A percentile compares a stretch with the other conserved stretches of the same genome.
These are phyloP conservation scores for Zaprionus ghesquierei DNA, from an alignment of 1,140 invertebrate genomes.

Conservation along the genomic window DNA sequence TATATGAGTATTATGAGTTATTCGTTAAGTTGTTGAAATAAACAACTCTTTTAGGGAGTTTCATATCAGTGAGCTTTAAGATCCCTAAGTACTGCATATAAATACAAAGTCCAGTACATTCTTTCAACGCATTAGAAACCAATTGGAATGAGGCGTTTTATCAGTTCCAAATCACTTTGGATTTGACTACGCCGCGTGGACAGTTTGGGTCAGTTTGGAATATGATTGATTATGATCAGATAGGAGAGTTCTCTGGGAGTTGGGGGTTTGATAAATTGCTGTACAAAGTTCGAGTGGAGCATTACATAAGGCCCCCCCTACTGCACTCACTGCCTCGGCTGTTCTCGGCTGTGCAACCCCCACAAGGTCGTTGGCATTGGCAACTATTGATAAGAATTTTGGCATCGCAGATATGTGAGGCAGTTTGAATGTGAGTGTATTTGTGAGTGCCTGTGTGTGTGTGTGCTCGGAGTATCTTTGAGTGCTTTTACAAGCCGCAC, in stretches of 20 bases:
- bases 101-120: not conserved
- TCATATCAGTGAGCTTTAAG: no score
- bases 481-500: constrained; percentile 34
- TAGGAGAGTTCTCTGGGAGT: not conserved
- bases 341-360: not conserved
- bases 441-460: not conserved
- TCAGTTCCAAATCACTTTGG: not conserved
- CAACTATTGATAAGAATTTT: constrained; percentile 44
- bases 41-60: no score
- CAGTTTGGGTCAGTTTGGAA: constrained; percentile 10
- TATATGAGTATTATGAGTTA: not conserved
- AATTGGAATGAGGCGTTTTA: not conserved
- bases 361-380: constrained; percentile 60
- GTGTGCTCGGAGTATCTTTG: constrained; percentile 26
- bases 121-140: not conserved
- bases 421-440: no score
- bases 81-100: not conserved
- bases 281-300: constrained; percentile 6
- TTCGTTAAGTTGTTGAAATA: no score
- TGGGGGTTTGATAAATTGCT: constrained; percentile 12
- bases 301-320: constrained; percentile 27
- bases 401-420: constrained; percentile 31
- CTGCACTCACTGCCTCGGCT: not conserved
- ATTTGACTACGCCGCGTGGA: no score
- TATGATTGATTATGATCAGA: constrained; percentile 26